Conservation (phyloP, 2,888 invertebrate genomes). For the Diarsia mendica region DNA sequence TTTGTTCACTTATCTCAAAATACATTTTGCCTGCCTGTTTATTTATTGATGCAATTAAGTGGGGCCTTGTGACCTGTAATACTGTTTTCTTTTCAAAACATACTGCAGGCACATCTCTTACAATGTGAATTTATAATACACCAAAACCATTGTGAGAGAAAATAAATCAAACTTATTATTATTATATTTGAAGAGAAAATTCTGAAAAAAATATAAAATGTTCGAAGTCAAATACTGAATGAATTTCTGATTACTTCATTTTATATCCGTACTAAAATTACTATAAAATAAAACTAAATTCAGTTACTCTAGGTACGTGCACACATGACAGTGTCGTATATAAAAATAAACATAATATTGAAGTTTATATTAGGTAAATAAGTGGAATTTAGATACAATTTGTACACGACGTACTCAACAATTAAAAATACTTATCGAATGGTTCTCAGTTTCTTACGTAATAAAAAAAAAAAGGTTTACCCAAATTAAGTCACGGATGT, state of each 20-base stretch:
- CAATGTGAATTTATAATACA: no score
- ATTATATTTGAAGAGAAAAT: no score
- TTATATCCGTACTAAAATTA: slow-evolving; percentile 9
- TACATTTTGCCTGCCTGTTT: no score
- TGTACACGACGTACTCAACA: neutral
- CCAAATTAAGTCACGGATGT: neutral
- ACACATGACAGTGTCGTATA: neutral
- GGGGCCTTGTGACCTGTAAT: no score
- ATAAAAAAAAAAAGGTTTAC: neutral
- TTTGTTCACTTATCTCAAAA: no score
- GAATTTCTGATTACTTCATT: slow-evolving; percentile 4
- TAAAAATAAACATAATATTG: neutral
- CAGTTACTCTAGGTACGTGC: neutral
- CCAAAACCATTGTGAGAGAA: no score
- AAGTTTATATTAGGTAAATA: neutral
- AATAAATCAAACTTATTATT: no score
- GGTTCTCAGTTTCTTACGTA: neutral
- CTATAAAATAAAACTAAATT: slow-evolving; percentile 25
- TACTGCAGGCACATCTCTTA: no score
- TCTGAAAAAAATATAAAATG: no score
- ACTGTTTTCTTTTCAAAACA: no score
- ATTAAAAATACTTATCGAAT: neutral
- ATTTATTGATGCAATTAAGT: no score
- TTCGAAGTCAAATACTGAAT: neutral
- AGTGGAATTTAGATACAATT: neutral